phyloP scores from a whole-genome alignment of 2,113 vertebrate species.

The Tor tambroides region DNA sequence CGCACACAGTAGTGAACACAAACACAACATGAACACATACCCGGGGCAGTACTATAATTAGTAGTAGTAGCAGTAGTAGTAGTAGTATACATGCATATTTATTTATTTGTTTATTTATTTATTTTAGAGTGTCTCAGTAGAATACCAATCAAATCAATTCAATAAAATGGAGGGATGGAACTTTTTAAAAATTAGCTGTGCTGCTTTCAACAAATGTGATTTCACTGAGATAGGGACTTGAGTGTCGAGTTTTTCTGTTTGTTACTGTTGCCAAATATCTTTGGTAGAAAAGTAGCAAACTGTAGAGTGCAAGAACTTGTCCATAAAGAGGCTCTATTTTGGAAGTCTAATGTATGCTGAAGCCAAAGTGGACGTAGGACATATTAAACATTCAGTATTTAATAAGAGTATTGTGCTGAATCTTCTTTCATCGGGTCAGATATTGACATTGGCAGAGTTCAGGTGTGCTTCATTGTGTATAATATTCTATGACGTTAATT shows the following conservation, averaged over 20 bases:
- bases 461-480: slow-evolving; percentile 60
- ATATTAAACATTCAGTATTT: slow-evolving; percentile 44
- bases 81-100: too few relatives aligned
- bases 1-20: too few relatives aligned
- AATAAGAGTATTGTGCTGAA: slow-evolving; percentile 28
- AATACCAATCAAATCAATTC: not conserved
- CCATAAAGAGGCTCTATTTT: not conserved
- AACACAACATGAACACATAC: too few relatives aligned
- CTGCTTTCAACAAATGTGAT: not conserved
- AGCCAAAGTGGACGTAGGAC: not conserved
- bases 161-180: not conserved
- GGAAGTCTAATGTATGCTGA: not conserved
- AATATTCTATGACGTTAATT: slow-evolving; percentile 75
- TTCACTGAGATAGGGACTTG: not conserved
- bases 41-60: too few relatives aligned
- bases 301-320: not conserved
- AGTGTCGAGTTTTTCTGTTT: not conserved
- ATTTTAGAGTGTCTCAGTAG: not conserved
- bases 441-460: slow-evolving; percentile 63
- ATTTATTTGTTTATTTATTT: too few relatives aligned
- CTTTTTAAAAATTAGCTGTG: not conserved
- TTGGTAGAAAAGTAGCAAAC: not conserved
- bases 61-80: too few relatives aligned
- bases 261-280: not conserved
- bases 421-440: slow-evolving; percentile 44